Conservation (phyloP, 2,797 vertebrate genomes). For the Channallabes apus region DNA sequence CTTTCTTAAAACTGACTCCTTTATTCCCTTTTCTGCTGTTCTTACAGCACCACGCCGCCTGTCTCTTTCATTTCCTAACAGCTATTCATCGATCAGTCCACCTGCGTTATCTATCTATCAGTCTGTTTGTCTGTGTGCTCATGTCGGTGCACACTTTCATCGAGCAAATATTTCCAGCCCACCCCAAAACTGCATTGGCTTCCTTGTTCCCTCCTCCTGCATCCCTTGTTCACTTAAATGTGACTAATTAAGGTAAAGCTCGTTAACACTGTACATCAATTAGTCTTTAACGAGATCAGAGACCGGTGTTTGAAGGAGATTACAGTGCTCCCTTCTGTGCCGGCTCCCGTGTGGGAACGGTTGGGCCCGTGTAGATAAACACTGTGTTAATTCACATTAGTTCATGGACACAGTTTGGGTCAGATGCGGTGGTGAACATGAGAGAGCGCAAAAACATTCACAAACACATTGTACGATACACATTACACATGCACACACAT, state of each 20-base stretch:
- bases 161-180: constrained; percentile 59
- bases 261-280: constrained; percentile 79
- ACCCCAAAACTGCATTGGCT: constrained; percentile 61
- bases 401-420: constrained; percentile 48
- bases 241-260: constrained; percentile 82
- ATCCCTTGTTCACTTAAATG: constrained; percentile 73
- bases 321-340: constrained; percentile 63
- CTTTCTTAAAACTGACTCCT: constrained; percentile 44
- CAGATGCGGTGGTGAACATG: constrained; percentile 20
- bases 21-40: constrained; percentile 8
- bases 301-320: constrained; percentile 76
- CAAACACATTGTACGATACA: not conserved
- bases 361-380: constrained; percentile 61
- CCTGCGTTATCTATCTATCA: constrained; percentile 53
- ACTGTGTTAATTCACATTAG: constrained; percentile 58
- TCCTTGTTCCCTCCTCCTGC: constrained; percentile 51
- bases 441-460: constrained; percentile 5
- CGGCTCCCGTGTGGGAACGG: constrained; percentile 58
- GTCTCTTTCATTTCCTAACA: constrained; percentile 42
- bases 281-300: constrained; percentile 81
- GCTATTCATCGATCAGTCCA: constrained; percentile 32
- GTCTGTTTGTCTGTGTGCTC: constrained; percentile 22
- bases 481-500: constrained; percentile 23
- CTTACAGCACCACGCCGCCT: constrained; percentile 24
- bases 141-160: constrained; percentile 49